Conservation (phyloP, 23 tunicate species). For the Halocynthia roretzi region DNA sequence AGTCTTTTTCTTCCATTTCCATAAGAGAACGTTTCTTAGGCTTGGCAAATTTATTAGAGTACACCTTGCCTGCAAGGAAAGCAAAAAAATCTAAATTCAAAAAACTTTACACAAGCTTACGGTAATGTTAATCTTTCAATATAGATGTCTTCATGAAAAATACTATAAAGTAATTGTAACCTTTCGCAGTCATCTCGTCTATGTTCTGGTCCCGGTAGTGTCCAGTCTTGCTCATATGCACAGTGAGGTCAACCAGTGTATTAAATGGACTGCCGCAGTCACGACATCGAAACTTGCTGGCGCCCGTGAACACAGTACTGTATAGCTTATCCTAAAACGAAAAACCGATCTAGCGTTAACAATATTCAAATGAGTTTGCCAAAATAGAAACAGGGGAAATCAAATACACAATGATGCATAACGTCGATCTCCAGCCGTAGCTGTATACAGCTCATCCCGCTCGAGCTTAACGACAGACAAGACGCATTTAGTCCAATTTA, state of each 20-base stretch:
- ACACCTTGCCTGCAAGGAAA: too few relatives aligned
- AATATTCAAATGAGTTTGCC: too few relatives aligned
- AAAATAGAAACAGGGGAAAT: too few relatives aligned
- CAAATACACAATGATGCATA: too few relatives aligned
- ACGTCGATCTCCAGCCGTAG: too few relatives aligned
- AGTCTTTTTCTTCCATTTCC: constrained; percentile 48
- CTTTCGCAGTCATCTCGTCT: constrained; percentile 13
- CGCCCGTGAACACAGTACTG: constrained; percentile 90
- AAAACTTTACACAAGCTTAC: too few relatives aligned
- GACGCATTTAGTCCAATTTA: too few relatives aligned
- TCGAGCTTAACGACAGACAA: too few relatives aligned
- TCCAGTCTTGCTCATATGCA: constrained; percentile 92
- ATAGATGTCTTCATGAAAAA: too few relatives aligned
- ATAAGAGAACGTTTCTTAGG: constrained; percentile 31
- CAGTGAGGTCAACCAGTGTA: constrained; percentile 87
- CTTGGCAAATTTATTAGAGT: constrained; percentile 8
- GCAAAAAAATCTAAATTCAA: too few relatives aligned
- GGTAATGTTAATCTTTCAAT: too few relatives aligned
- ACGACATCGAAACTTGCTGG: constrained; percentile 81
- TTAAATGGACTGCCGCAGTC: constrained; percentile 79
- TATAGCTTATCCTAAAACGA: constrained; percentile 70
- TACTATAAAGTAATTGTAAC: neutral
- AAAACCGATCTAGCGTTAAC: neutral
- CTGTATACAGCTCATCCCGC: too few relatives aligned
- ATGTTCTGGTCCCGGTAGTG: constrained; percentile 79